Evolutionary conservation across 2,797 vertebrate genomes (phyloP).

Genomic region (Pseudochromis fuscus): DNA sequence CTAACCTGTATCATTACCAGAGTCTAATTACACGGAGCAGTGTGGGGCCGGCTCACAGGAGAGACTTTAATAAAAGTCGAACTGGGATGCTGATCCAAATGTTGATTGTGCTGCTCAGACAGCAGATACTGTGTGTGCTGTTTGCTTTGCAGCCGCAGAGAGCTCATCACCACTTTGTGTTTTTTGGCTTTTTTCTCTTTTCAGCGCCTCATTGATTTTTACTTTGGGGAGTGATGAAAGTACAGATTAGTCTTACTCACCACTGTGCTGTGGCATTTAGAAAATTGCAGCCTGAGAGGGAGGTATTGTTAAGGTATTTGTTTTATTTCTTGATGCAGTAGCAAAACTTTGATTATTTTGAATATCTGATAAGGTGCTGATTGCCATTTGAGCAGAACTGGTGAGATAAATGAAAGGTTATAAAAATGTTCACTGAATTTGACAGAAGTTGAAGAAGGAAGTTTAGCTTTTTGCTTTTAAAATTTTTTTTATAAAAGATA

Average conservation of each 20-base stretch:
- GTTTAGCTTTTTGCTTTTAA: too few relatives aligned
- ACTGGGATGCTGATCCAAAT: constrained; percentile 47
- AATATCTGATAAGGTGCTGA: too few relatives aligned
- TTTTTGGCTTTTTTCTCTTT: background rate
- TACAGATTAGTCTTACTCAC: constrained; percentile 1
- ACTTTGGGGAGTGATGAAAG: constrained; percentile 1
- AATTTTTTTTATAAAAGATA: too few relatives aligned
- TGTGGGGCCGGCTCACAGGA: constrained; percentile 32
- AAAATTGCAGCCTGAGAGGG: too few relatives aligned
- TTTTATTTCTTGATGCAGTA: too few relatives aligned
- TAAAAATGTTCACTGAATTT: too few relatives aligned
- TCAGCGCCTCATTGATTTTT: constrained; percentile 1
- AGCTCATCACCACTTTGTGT: background rate
- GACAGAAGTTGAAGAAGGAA: too few relatives aligned
- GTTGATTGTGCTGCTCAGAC: constrained; percentile 32
- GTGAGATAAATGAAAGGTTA: too few relatives aligned
- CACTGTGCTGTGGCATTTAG: too few relatives aligned
- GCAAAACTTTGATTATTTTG: too few relatives aligned
- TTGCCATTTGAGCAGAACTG: too few relatives aligned
- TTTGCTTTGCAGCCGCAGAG: background rate
- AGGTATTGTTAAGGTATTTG: too few relatives aligned
- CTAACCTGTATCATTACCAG: constrained; percentile 26
- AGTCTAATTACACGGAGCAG: constrained; percentile 48
- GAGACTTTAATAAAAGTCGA: constrained; percentile 56
- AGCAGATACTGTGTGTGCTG: background rate